Base-by-base conservation (phyloP, 2,797 vertebrate genomes). In the Neosilurus hyrtlii region DNA sequence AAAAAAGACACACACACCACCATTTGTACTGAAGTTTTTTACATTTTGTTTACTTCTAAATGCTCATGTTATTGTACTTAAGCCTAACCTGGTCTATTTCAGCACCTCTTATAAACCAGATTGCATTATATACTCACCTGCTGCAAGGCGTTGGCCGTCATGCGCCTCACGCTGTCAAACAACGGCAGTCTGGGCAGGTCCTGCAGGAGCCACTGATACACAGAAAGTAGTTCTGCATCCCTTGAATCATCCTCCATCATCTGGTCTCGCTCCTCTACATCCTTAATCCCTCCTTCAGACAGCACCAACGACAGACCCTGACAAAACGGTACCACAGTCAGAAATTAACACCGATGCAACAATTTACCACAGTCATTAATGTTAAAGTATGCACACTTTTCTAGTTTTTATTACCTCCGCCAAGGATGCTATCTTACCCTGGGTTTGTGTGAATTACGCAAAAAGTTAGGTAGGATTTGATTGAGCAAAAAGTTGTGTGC, bases 281-380 rank as follows among this genome's bases (percentile, higher is more conserved):
- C 98, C 70, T 95, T 96, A 74, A 96, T 90, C 0, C 95, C 95
- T 9, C 96, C 96, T 88, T 99, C 97, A 0, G 94, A 96, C 82
- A 99, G 94, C 78, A 99, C 98, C 92, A 99, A 89, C 0, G 97
- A 96, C 89, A 99, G 90, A 65, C 98, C 98, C 98, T 99, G 88
- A 9, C 18, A 81, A 14, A 22, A 26, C 8, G 26, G 52, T 8
- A 84, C 16, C 75, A 71, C 26, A 78, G 57, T 51, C 0, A 57
- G 1, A 56, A 63, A 78, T 80, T 3, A 79, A 16, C 12, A 37
- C 73, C 35, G 37, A 70, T 62, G 63, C 63, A 81, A 76, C 37
- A 24, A 16, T n/a, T 35, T 1, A 62, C 26, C 30, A 72, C 14
- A 54, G 52, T 24, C 49, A 59, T 51, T 10, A 35, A n/a, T 30